Evolutionary conservation across 1,140 invertebrate genomes (phyloP).

Genomic region (Diorhabda elongata): DNA sequence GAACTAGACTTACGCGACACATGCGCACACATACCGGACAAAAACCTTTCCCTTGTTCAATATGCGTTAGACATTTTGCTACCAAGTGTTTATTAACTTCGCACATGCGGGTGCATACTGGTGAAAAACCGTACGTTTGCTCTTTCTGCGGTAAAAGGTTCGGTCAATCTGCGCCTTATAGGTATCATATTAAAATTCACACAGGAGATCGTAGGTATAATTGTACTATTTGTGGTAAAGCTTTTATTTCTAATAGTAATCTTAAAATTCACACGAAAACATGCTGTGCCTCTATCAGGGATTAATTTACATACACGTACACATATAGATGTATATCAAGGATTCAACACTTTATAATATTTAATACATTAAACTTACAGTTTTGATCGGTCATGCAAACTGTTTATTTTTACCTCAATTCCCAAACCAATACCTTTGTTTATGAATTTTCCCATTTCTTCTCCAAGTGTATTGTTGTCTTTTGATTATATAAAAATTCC

Average conservation of each 20-base stretch:
- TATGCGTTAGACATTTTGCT: slow-evolving; percentile 51
- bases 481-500: too few species aligned
- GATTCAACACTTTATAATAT: too few species aligned
- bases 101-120: slow-evolving; percentile 54
- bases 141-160: slow-evolving; percentile 57
- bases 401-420: too few species aligned
- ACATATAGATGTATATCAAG: too few species aligned
- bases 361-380: too few species aligned
- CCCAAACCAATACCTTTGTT: too few species aligned
- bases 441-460: too few species aligned
- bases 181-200: slow-evolving; percentile 44
- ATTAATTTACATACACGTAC: not conserved
- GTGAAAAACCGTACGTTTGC: slow-evolving; percentile 52
- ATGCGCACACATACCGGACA: slow-evolving; percentile 58
- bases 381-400: too few species aligned
- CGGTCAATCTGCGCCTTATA: slow-evolving; percentile 47
- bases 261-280: slow-evolving; percentile 32
- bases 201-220: slow-evolving; percentile 42
- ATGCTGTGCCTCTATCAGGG: slow-evolving; percentile 20
- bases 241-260: slow-evolving; percentile 33
- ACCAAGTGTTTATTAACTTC: slow-evolving; percentile 53
- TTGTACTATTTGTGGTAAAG: slow-evolving; percentile 43
- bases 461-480: too few species aligned
- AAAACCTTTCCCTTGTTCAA: slow-evolving; percentile 50
- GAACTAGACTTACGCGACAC: slow-evolving; percentile 67